Conservation (phyloP, 2,113 vertebrate genomes). For the Hylia prasina region DNA sequence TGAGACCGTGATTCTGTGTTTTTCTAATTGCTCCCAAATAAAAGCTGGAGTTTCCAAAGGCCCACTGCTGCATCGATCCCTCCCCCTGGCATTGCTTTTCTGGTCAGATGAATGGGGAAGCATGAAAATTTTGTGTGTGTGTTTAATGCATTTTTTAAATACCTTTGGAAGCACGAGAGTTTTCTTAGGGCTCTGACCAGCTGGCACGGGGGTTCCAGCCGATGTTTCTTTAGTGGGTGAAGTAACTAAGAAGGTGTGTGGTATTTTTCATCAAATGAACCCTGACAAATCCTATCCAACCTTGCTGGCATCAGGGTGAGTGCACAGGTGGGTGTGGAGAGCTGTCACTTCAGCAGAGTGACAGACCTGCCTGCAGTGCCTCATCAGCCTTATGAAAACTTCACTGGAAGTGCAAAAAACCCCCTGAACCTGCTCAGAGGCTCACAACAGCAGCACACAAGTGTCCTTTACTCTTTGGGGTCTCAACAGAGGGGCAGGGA, state of each 20-base stretch:
- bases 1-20: neutral
- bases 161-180: neutral
- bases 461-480: neutral
- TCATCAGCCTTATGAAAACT: neutral
- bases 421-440: neutral
- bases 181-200: neutral
- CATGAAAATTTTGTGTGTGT: neutral
- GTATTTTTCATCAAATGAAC: neutral
- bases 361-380: neutral
- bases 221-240: neutral
- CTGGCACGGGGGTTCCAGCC: neutral
- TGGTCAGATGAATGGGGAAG: neutral
- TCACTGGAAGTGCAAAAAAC: neutral
- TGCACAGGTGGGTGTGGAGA: neutral
- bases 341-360: neutral
- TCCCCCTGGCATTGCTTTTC: neutral
- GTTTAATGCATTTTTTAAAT: neutral
- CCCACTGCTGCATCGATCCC: rapidly evolving
- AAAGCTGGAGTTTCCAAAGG: neutral
- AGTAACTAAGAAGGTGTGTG: neutral
- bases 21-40: neutral
- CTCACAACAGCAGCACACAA: rapidly evolving
- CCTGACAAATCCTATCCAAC: neutral
- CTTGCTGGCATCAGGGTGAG: neutral
- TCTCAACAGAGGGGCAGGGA: neutral